Evolutionary conservation across 1,140 invertebrate genomes (phyloP).

Genomic region (Melipona quadrifasciata): DNA sequence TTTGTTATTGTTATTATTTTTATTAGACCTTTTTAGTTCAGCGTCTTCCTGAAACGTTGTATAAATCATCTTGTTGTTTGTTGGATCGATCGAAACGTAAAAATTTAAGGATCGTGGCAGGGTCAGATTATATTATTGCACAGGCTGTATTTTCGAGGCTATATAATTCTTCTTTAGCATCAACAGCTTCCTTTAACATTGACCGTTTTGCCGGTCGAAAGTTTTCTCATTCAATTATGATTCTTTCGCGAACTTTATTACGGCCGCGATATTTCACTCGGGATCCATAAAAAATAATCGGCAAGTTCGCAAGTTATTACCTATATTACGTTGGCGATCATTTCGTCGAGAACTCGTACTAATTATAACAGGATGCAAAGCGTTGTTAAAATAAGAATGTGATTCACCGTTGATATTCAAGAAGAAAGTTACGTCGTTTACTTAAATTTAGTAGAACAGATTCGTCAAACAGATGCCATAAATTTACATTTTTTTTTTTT

Average conservation of each 20-base stretch:
- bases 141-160: neutral
- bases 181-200: constrained; percentile 16
- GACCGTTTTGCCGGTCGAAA: constrained; percentile 6
- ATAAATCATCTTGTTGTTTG: too few relatives aligned
- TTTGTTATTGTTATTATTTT: too few relatives aligned
- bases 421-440: too few relatives aligned
- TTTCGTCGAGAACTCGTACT: neutral
- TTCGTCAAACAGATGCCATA: too few relatives aligned
- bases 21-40: too few relatives aligned
- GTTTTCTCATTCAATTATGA: constrained; percentile 37
- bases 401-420: neutral
- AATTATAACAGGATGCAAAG: neutral
- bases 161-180: constrained; percentile 24
- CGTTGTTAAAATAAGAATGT: too few relatives aligned
- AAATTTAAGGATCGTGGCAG: too few relatives aligned
- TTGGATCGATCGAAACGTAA: too few relatives aligned
- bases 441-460: too few relatives aligned
- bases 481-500: too few relatives aligned
- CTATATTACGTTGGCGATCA: neutral
- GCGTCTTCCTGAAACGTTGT: too few relatives aligned
- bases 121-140: too few relatives aligned
- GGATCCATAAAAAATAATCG: constrained; percentile 28
- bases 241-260: constrained; percentile 38
- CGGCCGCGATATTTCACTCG: constrained; percentile 20
- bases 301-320: constrained; percentile 10